Base-by-base conservation (phyloP, 2,797 vertebrate species). In the Cheirogaleus major region DNA sequence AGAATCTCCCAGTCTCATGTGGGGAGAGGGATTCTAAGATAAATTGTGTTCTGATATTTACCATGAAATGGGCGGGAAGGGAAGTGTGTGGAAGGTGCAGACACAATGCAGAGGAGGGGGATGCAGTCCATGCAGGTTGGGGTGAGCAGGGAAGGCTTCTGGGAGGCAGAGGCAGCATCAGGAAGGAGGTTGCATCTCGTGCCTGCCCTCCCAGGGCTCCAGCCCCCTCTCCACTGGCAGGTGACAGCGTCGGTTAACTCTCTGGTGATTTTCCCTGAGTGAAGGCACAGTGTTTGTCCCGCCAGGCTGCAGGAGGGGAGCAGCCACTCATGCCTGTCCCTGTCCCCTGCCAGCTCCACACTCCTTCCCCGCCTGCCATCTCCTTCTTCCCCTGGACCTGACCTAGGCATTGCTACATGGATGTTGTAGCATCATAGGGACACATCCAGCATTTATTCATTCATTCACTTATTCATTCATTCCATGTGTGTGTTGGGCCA, bases 61-160 rank as follows among this genome's bases (percentile, higher is more conserved):
- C 27, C 63, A 38, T 22, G 50, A 87, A 52, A 27, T 50, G 41
- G 32, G 27, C n/a, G 14, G 45, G 78, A 48, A 59, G 25, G 38
- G 14, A 45, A 50, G n/a, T 1, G 67, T 2, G n/a, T 12, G 30
- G 80, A 86, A 69, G 52, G 59, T 32, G 11, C 43, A 57, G 78
- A 41, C 2, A 4, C 32, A 32, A 25, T 1, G 22, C 43, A 12
- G 32, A 75, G 30, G 57, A 70, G 48, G n/a, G 30, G 12, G 6
- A 4, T 63, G 52, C 41, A 25, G 13, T 45, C 79, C 1, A 0
- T 5, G 7, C 4, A 50, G 25, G 17, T 2, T 52, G 48, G 3
- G 20, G 20, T 12, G 45, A 27, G 41, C 43, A 48, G 17, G 30
- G 9, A 75, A 70, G 27, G 25, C 67, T 79, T 80, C 85, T 45